Percentiles rank a stretch among this genome's conserved stretches.
Conservation (phyloP, 2,888 invertebrate species). For the Encarsia formosa region DNA sequence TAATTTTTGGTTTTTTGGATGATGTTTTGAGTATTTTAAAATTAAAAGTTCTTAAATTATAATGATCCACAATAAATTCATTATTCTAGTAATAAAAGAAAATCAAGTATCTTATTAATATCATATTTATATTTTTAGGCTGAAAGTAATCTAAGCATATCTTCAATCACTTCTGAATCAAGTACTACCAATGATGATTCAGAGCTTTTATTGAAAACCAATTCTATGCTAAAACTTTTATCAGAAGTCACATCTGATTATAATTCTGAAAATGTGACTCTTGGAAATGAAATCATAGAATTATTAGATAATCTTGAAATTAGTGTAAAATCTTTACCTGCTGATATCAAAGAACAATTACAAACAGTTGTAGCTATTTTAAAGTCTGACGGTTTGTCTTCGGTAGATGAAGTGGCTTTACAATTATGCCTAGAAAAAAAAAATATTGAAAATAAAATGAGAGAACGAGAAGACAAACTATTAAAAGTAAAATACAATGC, state of each 20-base stretch:
- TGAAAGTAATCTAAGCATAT: slow-evolving; percentile 20
- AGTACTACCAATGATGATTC: slow-evolving; percentile 14
- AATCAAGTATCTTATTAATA: too few relatives aligned
- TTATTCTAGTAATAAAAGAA: too few relatives aligned
- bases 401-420: slow-evolving; percentile 34
- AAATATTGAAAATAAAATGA: slow-evolving; percentile 33
- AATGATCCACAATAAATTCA: too few relatives aligned
- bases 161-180: slow-evolving; percentile 18
- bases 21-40: too few relatives aligned
- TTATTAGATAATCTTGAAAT: slow-evolving; percentile 37
- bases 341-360: slow-evolving; percentile 35
- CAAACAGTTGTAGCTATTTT: slow-evolving; percentile 35
- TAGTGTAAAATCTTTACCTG: slow-evolving; percentile 34
- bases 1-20: too few relatives aligned
- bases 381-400: slow-evolving; percentile 36
- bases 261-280: slow-evolving; percentile 36
- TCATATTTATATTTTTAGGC: slow-evolving; percentile 9
- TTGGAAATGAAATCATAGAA: slow-evolving; percentile 33
- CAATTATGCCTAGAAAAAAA: slow-evolving; percentile 32
- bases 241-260: slow-evolving; percentile 37
- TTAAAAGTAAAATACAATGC: slow-evolving; percentile 34
- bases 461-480: slow-evolving; percentile 33
- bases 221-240: slow-evolving; percentile 30
- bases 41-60: too few relatives aligned
- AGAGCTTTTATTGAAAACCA: slow-evolving; percentile 11